Conservation (phyloP, 2,888 invertebrate genomes). For the Lochmaea capreae region DNA sequence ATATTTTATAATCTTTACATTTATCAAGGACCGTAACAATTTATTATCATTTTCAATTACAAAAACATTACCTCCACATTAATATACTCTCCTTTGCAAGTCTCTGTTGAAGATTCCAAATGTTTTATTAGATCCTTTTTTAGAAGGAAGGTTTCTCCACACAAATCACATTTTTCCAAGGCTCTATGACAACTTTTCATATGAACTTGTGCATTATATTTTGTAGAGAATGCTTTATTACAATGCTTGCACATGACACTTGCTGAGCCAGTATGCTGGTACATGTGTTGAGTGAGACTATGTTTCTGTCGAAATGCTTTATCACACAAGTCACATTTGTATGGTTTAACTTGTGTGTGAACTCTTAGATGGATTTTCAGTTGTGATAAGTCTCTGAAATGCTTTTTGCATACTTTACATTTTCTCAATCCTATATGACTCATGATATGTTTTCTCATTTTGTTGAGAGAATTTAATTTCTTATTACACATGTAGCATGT, state of each 20-base stretch:
- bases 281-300: constrained; percentile 10
- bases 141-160: neutral
- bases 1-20: no score
- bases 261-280: constrained; percentile 5
- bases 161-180: constrained; percentile 3
- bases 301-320: constrained; percentile 16
- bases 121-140: constrained; percentile 7
- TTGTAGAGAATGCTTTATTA: constrained; percentile 14
- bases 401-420: constrained; percentile 18
- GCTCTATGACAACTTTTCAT: neutral
- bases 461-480: neutral
- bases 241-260: constrained; percentile 17
- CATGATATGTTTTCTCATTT: constrained; percentile 17
- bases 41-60: neutral
- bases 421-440: constrained; percentile 12
- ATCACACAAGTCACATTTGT: constrained; percentile 11
- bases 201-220: constrained; percentile 16
- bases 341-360: constrained; percentile 9
- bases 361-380: constrained; percentile 16
- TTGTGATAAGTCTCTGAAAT: constrained; percentile 9
- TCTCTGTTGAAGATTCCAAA: neutral
- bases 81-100: neutral
- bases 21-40: no score
- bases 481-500: constrained; percentile 12
- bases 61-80: constrained; percentile 2